Evolutionary conservation across 2,888 invertebrate genomes (phyloP).

Genomic region (Parnassius glacialis): DNA sequence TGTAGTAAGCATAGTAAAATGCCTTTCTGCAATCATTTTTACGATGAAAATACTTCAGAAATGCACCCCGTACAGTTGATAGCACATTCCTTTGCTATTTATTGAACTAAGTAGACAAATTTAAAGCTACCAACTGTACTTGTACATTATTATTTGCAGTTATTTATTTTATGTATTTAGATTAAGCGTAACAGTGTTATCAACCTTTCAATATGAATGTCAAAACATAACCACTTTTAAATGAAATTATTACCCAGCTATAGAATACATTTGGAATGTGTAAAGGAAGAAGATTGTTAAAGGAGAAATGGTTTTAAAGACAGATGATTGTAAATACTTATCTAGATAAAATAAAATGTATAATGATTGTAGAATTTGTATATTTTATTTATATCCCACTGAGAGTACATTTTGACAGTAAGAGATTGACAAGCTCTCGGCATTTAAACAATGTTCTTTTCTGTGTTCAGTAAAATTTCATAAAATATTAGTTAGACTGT

Average conservation of each 20-base stretch:
- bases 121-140: slow-evolving; percentile 40
- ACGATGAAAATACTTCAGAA: slow-evolving; percentile 65
- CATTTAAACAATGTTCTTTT: slow-evolving; percentile 41
- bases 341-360: slow-evolving; percentile 71
- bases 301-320: slow-evolving; percentile 23
- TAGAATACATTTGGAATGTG: slow-evolving; percentile 12
- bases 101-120: slow-evolving; percentile 28
- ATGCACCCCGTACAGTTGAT: slow-evolving; percentile 51
- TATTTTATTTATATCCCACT: slow-evolving; percentile 47
- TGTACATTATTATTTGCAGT: slow-evolving; percentile 58
- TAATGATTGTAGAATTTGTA: slow-evolving; percentile 67
- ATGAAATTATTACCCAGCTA: slow-evolving; percentile 27
- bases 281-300: slow-evolving; percentile 3
- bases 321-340: slow-evolving; percentile 69
- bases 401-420: slow-evolving; percentile 27
- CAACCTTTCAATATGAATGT: slow-evolving; percentile 31
- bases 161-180: slow-evolving; percentile 68
- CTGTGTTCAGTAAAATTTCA: slow-evolving; percentile 48
- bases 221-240: slow-evolving; percentile 30
- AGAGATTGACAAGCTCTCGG: slow-evolving; percentile 37
- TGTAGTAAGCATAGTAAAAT: slow-evolving; percentile 51
- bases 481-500: background rate
- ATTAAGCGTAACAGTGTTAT: slow-evolving; percentile 53
- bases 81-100: slow-evolving; percentile 37
- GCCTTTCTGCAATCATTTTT: slow-evolving; percentile 77